Conservation (phyloP, 2,888 invertebrate species). For the Emesis russula region DNA sequence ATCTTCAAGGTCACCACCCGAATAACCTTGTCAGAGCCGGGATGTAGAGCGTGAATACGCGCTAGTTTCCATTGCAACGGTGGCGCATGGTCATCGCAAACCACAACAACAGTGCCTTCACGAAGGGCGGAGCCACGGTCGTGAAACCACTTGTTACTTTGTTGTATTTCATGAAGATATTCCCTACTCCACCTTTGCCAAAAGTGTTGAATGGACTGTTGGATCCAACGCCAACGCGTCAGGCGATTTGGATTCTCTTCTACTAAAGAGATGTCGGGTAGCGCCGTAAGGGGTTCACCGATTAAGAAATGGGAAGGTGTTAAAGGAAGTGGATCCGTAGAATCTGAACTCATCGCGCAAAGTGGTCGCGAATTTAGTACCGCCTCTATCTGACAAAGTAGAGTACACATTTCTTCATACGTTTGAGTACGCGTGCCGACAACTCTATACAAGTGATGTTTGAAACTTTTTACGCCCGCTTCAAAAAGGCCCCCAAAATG, state of each 20-base stretch:
- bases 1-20: background rate
- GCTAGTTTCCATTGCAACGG: background rate
- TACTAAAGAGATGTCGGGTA: background rate
- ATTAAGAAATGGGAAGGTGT: slow-evolving; percentile 10
- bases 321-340: background rate
- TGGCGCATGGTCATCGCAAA: background rate
- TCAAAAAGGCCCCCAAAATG: slow-evolving; percentile 13
- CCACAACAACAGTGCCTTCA: background rate
- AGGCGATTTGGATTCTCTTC: background rate
- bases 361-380: slow-evolving; percentile 13
- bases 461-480: slow-evolving; percentile 14
- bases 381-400: background rate
- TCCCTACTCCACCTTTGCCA: slow-evolving; percentile 2
- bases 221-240: slow-evolving; percentile 5
- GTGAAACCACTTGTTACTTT: background rate
- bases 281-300: background rate
- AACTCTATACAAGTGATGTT: background rate
- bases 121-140: background rate
- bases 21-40: background rate
- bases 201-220: background rate
- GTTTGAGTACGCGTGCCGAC: background rate
- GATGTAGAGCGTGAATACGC: background rate
- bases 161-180: background rate
- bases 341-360: slow-evolving; percentile 3
- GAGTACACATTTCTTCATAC: background rate